Base-by-base conservation (phyloP, 2,113 vertebrate species). In the Vicugna pacos region DNA sequence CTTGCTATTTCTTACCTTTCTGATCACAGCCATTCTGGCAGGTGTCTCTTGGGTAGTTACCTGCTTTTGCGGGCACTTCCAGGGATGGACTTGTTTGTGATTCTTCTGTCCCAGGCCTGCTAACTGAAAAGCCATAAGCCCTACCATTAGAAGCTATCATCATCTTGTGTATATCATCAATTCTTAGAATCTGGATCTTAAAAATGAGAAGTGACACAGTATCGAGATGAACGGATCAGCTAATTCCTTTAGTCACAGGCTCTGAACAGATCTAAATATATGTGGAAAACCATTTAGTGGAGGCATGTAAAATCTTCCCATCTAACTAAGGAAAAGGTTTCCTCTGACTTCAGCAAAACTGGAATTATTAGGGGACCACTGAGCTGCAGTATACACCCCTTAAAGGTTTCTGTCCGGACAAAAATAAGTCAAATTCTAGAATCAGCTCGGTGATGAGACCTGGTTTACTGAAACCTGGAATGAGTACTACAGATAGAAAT, bases 171-270 rank as follows among this genome's bases (percentile, higher is more conserved):
- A 35, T 48, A 58, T 50, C 46, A 69, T 69, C 50, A 75, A 8
- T 83, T 90, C 88, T 67, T 32, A 88, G 52, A 85, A 85, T 72
- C 8, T 76, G n/a, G 19, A 89, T 58, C 75, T 84, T 83, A 75
- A 84, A 50, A 56, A 94, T 75, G 35, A 75, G 35, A 94, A 94
- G 24, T 77, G 8, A 52, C 30, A 54, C 15, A 70, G 15, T 48
- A 38, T 46, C 3, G 22, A 28, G 58, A 76, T 90, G 87, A 77
- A 70, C 65, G 19, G 8, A 76, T 84, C 48, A 84, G 28, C 60
- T 69, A 52, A 94, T 62, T 70, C 12, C 6, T 75, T 95, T 38
- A 93, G 42, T 83, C 24, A 84, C 10, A 91, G 30, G 52, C 20
- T 91, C 85, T 79, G 50, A 58, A 67, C 32, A 93, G 35, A 95